phyloP scores from a whole-genome alignment of 1,140 invertebrate genomes.

The Eueides isabella region DNA sequence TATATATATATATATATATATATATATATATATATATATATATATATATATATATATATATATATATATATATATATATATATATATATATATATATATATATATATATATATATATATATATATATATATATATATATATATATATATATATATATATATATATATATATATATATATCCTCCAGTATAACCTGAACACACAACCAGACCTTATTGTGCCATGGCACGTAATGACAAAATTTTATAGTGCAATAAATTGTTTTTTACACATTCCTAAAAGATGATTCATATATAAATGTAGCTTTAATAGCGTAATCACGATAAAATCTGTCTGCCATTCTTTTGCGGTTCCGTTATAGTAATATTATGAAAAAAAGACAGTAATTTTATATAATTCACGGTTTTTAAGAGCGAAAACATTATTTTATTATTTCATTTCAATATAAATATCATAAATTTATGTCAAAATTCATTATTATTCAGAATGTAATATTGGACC shows the following conservation, averaged over 20 bases:
- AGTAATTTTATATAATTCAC: background rate
- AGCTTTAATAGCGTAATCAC: constrained; percentile 29
- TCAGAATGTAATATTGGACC: constrained; percentile 32
- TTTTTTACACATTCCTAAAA: constrained; percentile 18
- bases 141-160: too few relatives aligned
- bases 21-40: too few relatives aligned
- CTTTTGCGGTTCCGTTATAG: constrained; percentile 33
- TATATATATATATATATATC: too few relatives aligned
- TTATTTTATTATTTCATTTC: background rate
- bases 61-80: too few relatives aligned
- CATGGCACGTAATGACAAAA: background rate
- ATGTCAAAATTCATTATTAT: constrained; percentile 23
- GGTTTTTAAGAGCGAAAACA: background rate
- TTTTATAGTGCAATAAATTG: background rate
- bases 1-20: too few relatives aligned
- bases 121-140: too few relatives aligned
- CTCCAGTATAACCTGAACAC: background rate
- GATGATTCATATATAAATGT: constrained; percentile 29
- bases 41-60: too few relatives aligned
- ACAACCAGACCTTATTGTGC: background rate
- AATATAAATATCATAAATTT: background rate
- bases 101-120: too few relatives aligned
- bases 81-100: too few relatives aligned
- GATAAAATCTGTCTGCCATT: constrained; percentile 40
- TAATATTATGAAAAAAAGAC: constrained; percentile 24